phyloP scores from a whole-genome alignment of 2,113 vertebrate species.

The Oreochromis aureus region DNA sequence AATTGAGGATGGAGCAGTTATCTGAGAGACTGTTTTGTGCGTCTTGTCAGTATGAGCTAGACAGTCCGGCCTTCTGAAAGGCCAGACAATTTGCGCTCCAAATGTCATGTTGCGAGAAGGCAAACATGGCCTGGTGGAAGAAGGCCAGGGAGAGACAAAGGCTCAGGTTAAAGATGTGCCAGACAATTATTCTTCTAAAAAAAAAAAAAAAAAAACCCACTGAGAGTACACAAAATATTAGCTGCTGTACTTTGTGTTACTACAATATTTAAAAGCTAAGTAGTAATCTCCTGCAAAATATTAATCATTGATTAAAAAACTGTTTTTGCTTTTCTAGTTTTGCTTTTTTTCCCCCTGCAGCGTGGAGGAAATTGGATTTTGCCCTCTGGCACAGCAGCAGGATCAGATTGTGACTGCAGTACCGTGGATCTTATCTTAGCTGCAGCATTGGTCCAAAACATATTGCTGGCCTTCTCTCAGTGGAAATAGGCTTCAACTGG shows the following conservation, averaged over 20 bases:
- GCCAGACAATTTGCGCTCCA: constrained; percentile 61
- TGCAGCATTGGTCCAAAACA: constrained; percentile 51
- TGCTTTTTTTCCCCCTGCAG: not conserved
- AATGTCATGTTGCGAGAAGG: constrained; percentile 61
- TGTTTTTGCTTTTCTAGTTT: constrained; percentile 34
- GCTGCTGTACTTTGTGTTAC: not conserved
- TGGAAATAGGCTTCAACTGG: constrained; percentile 44
- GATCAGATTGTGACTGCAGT: constrained; percentile 63
- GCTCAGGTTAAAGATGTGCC: constrained; percentile 47
- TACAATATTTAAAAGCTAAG: constrained; percentile 46
- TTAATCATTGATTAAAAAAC: constrained; percentile 48
- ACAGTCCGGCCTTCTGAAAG: constrained; percentile 50
- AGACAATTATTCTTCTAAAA: constrained; percentile 37
- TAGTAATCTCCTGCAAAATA: constrained; percentile 23
- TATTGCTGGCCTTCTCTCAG: constrained; percentile 46
- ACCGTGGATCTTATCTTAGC: constrained; percentile 55
- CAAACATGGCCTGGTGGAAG: constrained; percentile 56
- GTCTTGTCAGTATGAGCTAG: constrained; percentile 53
- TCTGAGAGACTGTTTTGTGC: constrained; percentile 55
- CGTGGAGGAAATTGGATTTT: constrained; percentile 66
- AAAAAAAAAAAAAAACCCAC: not conserved
- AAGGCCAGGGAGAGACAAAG: constrained; percentile 50
- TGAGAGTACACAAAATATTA: constrained; percentile 9
- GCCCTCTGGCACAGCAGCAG: constrained; percentile 44
- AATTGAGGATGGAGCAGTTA: constrained; percentile 58